Conservation (phyloP, 2,113 vertebrate genomes). For the Thalassoma bifasciatum region DNA sequence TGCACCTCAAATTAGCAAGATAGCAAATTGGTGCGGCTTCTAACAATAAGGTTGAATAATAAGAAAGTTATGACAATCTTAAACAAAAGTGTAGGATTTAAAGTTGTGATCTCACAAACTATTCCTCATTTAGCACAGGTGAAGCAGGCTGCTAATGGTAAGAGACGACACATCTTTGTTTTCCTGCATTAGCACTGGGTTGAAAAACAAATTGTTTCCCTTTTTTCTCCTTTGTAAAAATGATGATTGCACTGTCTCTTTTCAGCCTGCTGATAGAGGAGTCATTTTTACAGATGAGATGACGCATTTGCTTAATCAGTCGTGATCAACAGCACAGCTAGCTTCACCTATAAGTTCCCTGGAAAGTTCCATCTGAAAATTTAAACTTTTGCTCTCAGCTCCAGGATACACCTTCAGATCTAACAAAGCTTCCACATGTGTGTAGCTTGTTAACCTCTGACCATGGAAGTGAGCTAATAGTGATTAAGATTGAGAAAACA, state of each 20-base stretch:
- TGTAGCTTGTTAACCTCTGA: constrained; percentile 29
- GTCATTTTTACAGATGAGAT: constrained; percentile 22
- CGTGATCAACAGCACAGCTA: not conserved
- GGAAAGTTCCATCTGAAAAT: too few species aligned
- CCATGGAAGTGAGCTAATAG: constrained; percentile 3
- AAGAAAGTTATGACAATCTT: constrained; percentile 25
- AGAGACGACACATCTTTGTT: constrained; percentile 10
- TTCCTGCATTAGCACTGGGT: not conserved
- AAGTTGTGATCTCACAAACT: not conserved
- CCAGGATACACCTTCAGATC: not conserved
- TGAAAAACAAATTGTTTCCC: constrained; percentile 26
- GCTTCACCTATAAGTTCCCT: constrained; percentile 2
- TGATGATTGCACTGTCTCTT: not conserved
- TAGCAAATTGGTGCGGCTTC: constrained; percentile 12
- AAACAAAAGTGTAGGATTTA: not conserved
- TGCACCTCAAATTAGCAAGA: not conserved
- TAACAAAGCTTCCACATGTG: not conserved
- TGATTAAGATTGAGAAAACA: constrained; percentile 48
- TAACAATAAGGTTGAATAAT: constrained; percentile 29
- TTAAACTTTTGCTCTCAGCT: not conserved
- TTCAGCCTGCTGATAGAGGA: not conserved
- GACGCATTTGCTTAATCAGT: constrained; percentile 23
- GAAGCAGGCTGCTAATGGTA: constrained; percentile 29
- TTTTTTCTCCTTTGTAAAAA: constrained; percentile 33
- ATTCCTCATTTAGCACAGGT: not conserved